Evolutionary conservation across 2,113 vertebrate genomes (phyloP).

Genomic region (Rhinoptilus africanus): DNA sequence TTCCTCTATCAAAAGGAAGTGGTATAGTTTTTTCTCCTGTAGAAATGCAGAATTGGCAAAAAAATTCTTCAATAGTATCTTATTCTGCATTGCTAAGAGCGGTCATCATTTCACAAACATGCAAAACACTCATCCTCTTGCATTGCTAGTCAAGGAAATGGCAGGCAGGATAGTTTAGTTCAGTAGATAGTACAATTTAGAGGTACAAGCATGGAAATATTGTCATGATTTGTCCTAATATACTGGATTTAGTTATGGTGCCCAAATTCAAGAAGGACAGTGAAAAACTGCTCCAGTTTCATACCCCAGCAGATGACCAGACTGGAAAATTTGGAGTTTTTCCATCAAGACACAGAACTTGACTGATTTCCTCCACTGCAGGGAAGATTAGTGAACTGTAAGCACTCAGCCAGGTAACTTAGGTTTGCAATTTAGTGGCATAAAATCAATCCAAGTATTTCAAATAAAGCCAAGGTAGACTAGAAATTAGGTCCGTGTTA

Average conservation of each 20-base stretch:
- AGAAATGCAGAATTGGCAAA: neutral
- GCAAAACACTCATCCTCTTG: too few species aligned
- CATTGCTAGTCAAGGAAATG: rapidly evolving
- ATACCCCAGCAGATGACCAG: neutral
- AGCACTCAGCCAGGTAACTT: neutral
- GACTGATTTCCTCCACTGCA: neutral
- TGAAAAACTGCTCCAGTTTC: neutral
- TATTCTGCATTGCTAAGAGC: neutral
- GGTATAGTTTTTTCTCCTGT: neutral
- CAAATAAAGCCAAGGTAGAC: neutral
- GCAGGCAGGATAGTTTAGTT: neutral
- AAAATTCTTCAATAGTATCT: neutral
- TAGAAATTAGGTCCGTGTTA: neutral
- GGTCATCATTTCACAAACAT: rapidly evolving
- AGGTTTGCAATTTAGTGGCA: neutral
- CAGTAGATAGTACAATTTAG: neutral
- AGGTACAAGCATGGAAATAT: rapidly evolving
- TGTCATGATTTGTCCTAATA: neutral
- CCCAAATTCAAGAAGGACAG: neutral
- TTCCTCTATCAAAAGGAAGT: neutral
- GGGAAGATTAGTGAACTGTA: neutral
- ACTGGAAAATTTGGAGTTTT: neutral
- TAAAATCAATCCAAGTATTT: neutral
- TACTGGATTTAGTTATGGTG: neutral
- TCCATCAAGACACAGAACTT: neutral